Evolutionary conservation across 2,888 invertebrate genomes (phyloP).

Genomic region (Calliphora vomitoria): DNA sequence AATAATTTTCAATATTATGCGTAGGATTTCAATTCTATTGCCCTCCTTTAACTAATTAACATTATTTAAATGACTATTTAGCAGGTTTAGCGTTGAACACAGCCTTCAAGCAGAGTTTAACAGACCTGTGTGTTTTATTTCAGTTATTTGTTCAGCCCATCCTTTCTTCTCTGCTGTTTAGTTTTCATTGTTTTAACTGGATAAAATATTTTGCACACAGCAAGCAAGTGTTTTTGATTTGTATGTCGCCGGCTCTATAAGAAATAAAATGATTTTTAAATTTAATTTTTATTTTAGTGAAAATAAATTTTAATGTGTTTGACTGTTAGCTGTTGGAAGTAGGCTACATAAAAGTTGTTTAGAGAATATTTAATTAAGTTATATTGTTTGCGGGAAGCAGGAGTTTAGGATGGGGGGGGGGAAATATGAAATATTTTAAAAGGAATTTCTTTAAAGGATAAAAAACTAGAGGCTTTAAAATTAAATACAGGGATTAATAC

Average conservation of each 20-base stretch:
- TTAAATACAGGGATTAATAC: no score
- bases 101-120: neutral
- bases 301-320: neutral
- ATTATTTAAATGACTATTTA: neutral
- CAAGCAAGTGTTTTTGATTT: conserved; percentile 18
- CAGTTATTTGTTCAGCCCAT: neutral
- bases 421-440: neutral
- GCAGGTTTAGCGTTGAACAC: neutral
- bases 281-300: neutral
- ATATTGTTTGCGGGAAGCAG: no score
- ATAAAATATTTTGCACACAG: neutral
- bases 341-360: neutral
- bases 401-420: neutral
- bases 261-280: neutral
- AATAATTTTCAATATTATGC: conserved; percentile 6
- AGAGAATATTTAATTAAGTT: neutral
- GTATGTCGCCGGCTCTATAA: neutral
- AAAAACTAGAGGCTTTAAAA: neutral
- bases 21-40: neutral
- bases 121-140: neutral
- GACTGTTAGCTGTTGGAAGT: neutral
- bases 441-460: neutral
- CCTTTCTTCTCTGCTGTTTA: neutral
- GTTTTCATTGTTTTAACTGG: neutral
- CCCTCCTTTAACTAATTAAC: conserved; percentile 1